Evolutionary conservation across 2,113 vertebrate genomes (phyloP).

Genomic region (Saguinus midas): DNA sequence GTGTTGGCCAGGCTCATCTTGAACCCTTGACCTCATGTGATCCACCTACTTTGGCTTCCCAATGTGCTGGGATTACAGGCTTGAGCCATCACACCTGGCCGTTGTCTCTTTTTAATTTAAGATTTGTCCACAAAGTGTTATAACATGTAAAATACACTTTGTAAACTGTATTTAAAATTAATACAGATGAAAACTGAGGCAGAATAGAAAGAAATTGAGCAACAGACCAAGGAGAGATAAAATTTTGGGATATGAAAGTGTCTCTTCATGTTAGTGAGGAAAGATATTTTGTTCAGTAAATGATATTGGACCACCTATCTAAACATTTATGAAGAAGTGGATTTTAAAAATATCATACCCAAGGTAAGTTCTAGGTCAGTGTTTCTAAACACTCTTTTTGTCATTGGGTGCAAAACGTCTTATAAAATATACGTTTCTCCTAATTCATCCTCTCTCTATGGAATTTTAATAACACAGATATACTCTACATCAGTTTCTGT

Average conservation of each 20-base stretch:
- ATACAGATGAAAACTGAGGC: not conserved
- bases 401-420: not conserved
- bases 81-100: too few relatives aligned
- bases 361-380: not conserved
- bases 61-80: too few relatives aligned
- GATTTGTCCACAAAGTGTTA: not conserved
- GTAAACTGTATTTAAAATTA: slow-evolving; percentile 23
- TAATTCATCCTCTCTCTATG: not conserved
- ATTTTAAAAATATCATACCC: not conserved
- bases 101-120: not conserved
- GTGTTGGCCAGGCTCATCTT: too few relatives aligned
- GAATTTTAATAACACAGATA: not conserved
- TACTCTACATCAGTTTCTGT: not conserved
- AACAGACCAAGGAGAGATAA: not conserved
- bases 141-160: not conserved
- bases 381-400: not conserved
- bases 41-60: too few relatives aligned
- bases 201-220: not conserved
- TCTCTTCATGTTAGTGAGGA: not conserved
- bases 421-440: not conserved
- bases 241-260: not conserved
- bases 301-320: not conserved
- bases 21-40: too few relatives aligned
- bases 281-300: slow-evolving; percentile 15
- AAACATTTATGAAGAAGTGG: not conserved